Base-by-base conservation (phyloP, 2,113 vertebrate species). In the Rhombomys opimus region DNA sequence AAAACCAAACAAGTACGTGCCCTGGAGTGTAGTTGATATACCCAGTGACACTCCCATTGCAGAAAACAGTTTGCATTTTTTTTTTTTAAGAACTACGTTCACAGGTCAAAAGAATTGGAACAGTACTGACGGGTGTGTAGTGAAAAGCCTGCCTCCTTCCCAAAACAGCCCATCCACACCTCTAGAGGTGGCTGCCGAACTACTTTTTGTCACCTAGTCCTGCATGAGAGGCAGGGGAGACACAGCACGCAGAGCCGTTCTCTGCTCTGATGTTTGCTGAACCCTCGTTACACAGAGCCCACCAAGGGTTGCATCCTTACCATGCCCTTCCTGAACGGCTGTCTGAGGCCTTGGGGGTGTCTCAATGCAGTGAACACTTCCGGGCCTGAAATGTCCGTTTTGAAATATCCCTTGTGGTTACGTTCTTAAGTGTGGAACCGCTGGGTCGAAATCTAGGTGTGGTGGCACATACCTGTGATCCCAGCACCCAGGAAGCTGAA, bases 311-410 rank as follows among this genome's bases (percentile, higher is more conserved):
- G 0, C 25, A 30, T 5, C 46, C 46, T 68, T 81, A 59, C 30
- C 35, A 41, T 23, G 13, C 46, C 82, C 1, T 87, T 77, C 5
- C 7, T 57, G 0, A 81, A 59, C 67, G n/a, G 38, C n/a, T 78
- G 7, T 82, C 85, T 41, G 57, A 70, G 65, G 25, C n/a, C 15
- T 73, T 65, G 78, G 15, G 41, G 80, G 13, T 4, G 27, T 80
- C 78, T 70, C 7, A 14, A 23, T 59, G 7, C 50, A 57, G 7
- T 65, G 80, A 80, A 84, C 5, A 59, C 65, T 87, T 68, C 52
- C 30, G 18, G 78, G 35, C 5, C 27, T 72, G 35, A 94, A 61
- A 61, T 94, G 52, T 80, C 27, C 41, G 52, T 91, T 95, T 78
- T 81, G 61, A 95, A 38, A 46, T 75, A 18, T 0, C 54, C 23